These are phyloP conservation scores for Heliconius charithonia DNA, from an alignment of 2,888 invertebrate species.

Conservation along the genomic window DNA sequence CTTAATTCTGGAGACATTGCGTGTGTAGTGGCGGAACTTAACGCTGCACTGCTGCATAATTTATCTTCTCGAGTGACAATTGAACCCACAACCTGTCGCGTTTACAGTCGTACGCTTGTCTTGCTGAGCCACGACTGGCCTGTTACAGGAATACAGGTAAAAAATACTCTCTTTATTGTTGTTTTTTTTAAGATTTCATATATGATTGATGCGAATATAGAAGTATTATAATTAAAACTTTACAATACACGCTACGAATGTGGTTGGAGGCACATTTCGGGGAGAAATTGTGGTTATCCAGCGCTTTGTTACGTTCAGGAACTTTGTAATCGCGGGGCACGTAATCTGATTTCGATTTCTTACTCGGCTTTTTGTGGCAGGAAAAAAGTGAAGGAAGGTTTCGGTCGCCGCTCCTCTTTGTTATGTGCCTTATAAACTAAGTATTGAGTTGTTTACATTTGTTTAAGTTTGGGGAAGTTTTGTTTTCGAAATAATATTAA, in stretches of 20 bases:
- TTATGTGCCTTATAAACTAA: conserved; percentile 44
- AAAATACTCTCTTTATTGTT: neutral
- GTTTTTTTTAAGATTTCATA: neutral
- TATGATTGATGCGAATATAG: neutral
- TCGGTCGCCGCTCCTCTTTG: conserved; percentile 46
- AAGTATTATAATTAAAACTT: conserved; percentile 13
- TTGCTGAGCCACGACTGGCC: neutral
- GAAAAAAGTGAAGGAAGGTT: conserved; percentile 62
- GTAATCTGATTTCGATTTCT: conserved; percentile 78
- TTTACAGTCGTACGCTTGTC: too few relatives aligned
- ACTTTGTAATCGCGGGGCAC: conserved; percentile 74
- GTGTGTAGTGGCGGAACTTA: too few relatives aligned
- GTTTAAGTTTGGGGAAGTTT: neutral
- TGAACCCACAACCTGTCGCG: too few relatives aligned
- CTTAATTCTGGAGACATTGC: too few relatives aligned
- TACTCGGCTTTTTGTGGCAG: conserved; percentile 71
- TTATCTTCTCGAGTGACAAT: too few relatives aligned
- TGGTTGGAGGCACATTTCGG: conserved; percentile 57
- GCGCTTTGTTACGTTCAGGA: conserved; percentile 62
- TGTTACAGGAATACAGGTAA: neutral
- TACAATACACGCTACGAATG: conserved; percentile 48
- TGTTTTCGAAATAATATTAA: neutral
- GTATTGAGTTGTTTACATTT: conserved; percentile 13
- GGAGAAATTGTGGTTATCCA: conserved; percentile 57
- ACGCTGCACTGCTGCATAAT: too few relatives aligned